Percentiles rank a stretch among this genome's conserved stretches.
phyloP scores from a whole-genome alignment of 2,113 vertebrate genomes.

The Gymnorhina tibicen region DNA sequence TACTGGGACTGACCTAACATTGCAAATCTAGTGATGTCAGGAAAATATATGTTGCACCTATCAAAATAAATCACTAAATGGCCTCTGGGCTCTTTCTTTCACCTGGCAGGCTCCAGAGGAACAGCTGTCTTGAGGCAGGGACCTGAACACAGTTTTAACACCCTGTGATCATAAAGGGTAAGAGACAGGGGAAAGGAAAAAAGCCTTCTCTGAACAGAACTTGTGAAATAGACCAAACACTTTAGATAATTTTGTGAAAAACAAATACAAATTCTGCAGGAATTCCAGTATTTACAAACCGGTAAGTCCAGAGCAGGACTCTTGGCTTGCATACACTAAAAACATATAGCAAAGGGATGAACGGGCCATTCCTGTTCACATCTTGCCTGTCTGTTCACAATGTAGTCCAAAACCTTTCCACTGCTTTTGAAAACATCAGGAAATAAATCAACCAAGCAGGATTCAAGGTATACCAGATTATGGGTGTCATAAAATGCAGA shows the following conservation, averaged over 20 bases:
- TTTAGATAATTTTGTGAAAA: background rate
- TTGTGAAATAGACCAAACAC: background rate
- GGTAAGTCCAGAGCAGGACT: background rate
- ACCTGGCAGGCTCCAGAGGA: background rate
- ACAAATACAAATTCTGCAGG: background rate
- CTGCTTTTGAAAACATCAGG: background rate
- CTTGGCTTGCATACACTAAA: accelerated
- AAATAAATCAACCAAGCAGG: background rate
- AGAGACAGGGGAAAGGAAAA: background rate
- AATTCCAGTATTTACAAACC: background rate
- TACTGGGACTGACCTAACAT: background rate
- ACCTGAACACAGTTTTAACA: background rate
- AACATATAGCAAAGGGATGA: background rate
- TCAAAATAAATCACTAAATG: background rate
- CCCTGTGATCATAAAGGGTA: background rate
- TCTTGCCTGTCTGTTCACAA: background rate
- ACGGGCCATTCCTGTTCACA: background rate
- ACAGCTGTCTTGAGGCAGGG: background rate
- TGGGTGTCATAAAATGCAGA: background rate
- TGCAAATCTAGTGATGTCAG: background rate
- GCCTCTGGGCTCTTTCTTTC: background rate
- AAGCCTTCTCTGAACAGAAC: background rate
- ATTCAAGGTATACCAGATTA: background rate
- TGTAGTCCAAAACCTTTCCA: background rate
- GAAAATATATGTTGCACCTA: background rate